Evolutionary conservation across 2,113 vertebrate species (phyloP).

Genomic region (Camelus bactrianus): DNA sequence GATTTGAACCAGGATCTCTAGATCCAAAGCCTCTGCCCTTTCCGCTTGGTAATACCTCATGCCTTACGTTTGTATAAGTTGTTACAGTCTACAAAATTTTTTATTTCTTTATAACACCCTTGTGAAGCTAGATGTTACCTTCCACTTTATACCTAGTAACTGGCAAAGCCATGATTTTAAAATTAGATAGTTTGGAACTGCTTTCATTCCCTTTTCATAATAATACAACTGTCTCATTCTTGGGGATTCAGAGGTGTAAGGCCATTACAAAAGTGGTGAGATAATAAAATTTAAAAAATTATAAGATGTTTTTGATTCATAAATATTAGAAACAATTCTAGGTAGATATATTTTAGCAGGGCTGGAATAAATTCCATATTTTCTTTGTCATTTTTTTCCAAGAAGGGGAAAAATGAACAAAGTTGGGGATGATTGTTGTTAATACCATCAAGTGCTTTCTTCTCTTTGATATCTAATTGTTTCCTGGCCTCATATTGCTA

Average conservation of each 20-base stretch:
- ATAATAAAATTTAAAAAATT: background rate
- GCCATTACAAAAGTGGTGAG: background rate
- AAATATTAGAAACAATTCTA: conserved; percentile 37
- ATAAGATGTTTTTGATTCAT: background rate
- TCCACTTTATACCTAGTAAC: background rate
- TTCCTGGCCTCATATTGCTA: background rate
- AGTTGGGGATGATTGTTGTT: conserved; percentile 29
- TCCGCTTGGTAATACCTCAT: background rate
- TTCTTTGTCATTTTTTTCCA: conserved; percentile 1
- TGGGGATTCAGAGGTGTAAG: background rate
- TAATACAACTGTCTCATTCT: background rate
- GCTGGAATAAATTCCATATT: background rate
- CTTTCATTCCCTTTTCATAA: background rate
- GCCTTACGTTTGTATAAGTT: background rate
- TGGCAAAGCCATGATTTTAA: background rate
- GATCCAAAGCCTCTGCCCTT: background rate
- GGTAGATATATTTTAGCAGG: conserved; percentile 21
- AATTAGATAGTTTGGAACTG: background rate
- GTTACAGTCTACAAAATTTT: background rate
- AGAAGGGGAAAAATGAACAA: conserved; percentile 1
- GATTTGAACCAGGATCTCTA: conserved; percentile 7
- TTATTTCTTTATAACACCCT: background rate
- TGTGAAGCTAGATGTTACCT: background rate
- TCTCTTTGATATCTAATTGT: background rate
- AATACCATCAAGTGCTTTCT: background rate